phyloP scores from a whole-genome alignment of 1,140 invertebrate genomes.

The Trissolcus basalis region DNA sequence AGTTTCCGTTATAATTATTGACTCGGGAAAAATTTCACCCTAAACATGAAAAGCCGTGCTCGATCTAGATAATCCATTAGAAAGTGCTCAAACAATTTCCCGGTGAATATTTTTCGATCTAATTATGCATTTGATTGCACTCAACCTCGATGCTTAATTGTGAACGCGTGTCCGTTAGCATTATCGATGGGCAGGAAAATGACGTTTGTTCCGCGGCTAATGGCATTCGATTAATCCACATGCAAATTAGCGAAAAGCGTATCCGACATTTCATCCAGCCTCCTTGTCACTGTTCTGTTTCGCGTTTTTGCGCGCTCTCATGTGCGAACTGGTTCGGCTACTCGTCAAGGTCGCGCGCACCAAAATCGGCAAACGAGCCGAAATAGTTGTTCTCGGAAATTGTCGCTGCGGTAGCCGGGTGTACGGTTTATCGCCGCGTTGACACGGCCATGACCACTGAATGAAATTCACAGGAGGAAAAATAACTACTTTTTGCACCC shows the following conservation, averaged over 20 bases:
- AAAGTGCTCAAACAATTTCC: too few relatives aligned
- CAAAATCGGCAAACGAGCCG: conserved; percentile 46
- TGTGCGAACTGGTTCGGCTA: conserved; percentile 31
- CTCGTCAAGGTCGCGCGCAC: conserved; percentile 42
- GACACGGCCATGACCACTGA: conserved; percentile 24
- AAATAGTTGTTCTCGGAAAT: conserved; percentile 46
- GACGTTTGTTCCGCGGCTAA: conserved; percentile 16
- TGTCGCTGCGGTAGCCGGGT: too few relatives aligned
- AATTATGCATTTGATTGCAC: conserved; percentile 8
- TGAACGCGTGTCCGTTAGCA: conserved; percentile 19
- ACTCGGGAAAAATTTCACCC: too few relatives aligned
- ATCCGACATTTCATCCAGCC: conserved; percentile 9
- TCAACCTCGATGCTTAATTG: conserved; percentile 13
- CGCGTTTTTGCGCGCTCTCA: conserved; percentile 1
- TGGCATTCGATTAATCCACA: conserved; percentile 28
- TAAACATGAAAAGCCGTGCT: too few relatives aligned
- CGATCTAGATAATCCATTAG: too few relatives aligned
- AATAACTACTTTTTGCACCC: not conserved
- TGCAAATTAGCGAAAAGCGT: conserved; percentile 42
- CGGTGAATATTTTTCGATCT: conserved; percentile 6
- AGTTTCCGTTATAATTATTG: too few relatives aligned
- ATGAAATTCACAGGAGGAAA: conserved; percentile 16
- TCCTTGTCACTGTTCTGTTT: not conserved
- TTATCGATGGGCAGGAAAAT: conserved; percentile 31
- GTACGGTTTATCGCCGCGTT: conserved; percentile 28